phyloP scores from a whole-genome alignment of 2,888 invertebrate species.

The Rhamnusium bicolor region DNA sequence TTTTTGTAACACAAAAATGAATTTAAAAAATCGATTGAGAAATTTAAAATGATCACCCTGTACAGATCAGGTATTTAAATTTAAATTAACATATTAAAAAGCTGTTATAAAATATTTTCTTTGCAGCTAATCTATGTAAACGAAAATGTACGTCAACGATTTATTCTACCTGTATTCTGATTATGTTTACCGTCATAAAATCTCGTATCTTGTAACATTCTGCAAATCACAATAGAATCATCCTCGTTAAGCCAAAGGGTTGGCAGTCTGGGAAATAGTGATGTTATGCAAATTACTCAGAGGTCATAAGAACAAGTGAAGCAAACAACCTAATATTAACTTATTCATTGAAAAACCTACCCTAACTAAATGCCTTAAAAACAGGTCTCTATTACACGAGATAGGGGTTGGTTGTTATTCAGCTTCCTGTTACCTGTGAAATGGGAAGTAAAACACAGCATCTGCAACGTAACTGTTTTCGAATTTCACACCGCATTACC shows the following conservation, averaged over 20 bases:
- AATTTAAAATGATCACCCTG: no score
- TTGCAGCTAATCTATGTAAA: background rate
- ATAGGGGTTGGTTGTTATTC: slow-evolving; percentile 13
- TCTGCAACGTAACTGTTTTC: slow-evolving; percentile 43
- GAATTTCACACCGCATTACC: slow-evolving; percentile 48
- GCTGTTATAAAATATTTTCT: no score
- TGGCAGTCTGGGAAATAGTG: slow-evolving; percentile 18
- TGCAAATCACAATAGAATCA: background rate
- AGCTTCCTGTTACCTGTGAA: slow-evolving; percentile 51
- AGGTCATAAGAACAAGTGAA: slow-evolving; percentile 21
- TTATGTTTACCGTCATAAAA: slow-evolving; percentile 9
- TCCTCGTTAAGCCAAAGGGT: background rate
- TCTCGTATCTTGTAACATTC: background rate
- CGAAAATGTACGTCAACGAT: no score
- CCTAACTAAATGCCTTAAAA: slow-evolving; percentile 5
- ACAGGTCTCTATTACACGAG: slow-evolving; percentile 19
- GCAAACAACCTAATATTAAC: slow-evolving; percentile 13
- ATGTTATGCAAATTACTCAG: slow-evolving; percentile 17
- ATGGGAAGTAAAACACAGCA: slow-evolving; percentile 34
- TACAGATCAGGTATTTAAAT: no score
- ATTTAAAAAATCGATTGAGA: no score
- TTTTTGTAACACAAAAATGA: no score
- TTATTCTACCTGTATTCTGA: slow-evolving; percentile 1
- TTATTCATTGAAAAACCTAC: slow-evolving; percentile 25
- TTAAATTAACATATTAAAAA: no score